Conservation (phyloP, 2,888 invertebrate species). For the Hofmannophila pseudospretella region DNA sequence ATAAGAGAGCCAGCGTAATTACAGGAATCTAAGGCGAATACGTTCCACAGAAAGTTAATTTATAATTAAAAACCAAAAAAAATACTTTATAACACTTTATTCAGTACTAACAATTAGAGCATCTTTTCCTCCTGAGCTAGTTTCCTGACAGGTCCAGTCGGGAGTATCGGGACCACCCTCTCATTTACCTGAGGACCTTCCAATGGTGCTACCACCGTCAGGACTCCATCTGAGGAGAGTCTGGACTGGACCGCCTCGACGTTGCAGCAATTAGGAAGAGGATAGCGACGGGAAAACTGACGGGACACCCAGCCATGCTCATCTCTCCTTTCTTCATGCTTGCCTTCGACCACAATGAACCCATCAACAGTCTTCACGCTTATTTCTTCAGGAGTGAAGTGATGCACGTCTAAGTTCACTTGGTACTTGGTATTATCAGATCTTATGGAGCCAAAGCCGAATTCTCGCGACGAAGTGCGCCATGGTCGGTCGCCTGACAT, state of each 20-base stretch:
- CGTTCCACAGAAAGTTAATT: too few species aligned
- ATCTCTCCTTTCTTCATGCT: conserved; percentile 83
- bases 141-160: conserved; percentile 10
- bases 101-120: too few species aligned
- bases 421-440: conserved; percentile 79
- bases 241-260: conserved; percentile 79
- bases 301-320: conserved; percentile 82
- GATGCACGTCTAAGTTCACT: conserved; percentile 83
- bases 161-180: conserved; percentile 2
- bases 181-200: not conserved
- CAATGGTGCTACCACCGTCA: conserved; percentile 79
- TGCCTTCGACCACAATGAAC: conserved; percentile 81
- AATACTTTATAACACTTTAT: too few species aligned
- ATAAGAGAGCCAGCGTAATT: too few species aligned
- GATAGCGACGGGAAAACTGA: conserved; percentile 82
- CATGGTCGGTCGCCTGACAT: not conserved
- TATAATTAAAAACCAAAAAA: too few species aligned
- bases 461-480: not conserved
- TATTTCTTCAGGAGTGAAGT: conserved; percentile 85
- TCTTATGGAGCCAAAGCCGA: conserved; percentile 46
- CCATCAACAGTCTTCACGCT: conserved; percentile 82
- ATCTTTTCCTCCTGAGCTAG: not conserved
- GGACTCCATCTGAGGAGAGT: conserved; percentile 83
- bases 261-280: conserved; percentile 80
- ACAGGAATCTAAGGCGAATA: too few species aligned